These are phyloP conservation scores for Tillus elongatus DNA, from an alignment of 2,888 invertebrate genomes.

Conservation along the genomic window DNA sequence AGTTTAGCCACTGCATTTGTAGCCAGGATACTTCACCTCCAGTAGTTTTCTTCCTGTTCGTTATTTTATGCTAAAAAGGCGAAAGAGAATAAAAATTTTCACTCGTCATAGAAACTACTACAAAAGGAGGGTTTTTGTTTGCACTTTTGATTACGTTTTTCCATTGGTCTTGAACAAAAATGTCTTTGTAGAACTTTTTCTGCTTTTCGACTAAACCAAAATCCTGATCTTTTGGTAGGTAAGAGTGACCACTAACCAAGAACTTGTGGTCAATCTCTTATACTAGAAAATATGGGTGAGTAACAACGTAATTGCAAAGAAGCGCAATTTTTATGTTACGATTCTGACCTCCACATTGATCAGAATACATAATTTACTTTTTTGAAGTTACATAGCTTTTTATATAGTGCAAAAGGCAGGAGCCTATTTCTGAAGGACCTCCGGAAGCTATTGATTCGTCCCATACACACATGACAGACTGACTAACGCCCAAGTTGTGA, in stretches of 20 bases:
- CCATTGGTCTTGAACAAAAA: too few species aligned
- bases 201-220: too few species aligned
- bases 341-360: too few species aligned
- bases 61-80: slow-evolving; percentile 10
- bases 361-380: too few species aligned
- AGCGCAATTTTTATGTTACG: slow-evolving; percentile 20
- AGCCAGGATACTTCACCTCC: slow-evolving; percentile 10
- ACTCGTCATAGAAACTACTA: slow-evolving; percentile 15
- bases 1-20: too few species aligned
- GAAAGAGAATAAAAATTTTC: slow-evolving; percentile 14
- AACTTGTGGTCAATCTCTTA: slow-evolving; percentile 18
- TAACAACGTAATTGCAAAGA: slow-evolving; percentile 20
- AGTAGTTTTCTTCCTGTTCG: slow-evolving; percentile 18
- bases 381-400: slow-evolving; percentile 18
- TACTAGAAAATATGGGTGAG: slow-evolving; percentile 16
- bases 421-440: slow-evolving; percentile 26
- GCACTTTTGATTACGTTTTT: too few species aligned
- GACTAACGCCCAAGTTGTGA: slow-evolving; percentile 20
- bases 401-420: slow-evolving; percentile 17
- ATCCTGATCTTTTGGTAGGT: slow-evolving; percentile 12
- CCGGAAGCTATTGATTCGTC: slow-evolving; percentile 23
- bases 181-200: too few species aligned
- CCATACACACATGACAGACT: slow-evolving; percentile 24
- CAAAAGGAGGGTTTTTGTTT: slow-evolving; percentile 11
- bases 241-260: slow-evolving; percentile 17